Percentiles rank a stretch among this genome's conserved stretches.
Evolutionary conservation across 2,113 vertebrate species (phyloP).

Genomic region (Sorex araneus): DNA sequence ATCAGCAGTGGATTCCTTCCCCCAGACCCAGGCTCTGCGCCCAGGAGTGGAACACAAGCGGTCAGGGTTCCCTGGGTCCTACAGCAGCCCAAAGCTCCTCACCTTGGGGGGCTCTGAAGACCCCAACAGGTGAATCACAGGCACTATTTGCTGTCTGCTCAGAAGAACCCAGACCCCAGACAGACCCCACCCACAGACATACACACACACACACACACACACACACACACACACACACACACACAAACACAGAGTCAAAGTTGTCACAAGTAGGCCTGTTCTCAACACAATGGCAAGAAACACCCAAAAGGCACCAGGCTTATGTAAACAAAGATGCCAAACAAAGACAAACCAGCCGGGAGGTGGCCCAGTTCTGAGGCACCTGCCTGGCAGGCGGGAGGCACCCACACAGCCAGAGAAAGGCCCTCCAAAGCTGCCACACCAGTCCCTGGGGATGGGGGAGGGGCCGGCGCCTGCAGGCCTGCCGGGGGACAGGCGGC

Average conservation of each 20-base stretch:
- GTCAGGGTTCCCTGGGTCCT: neutral
- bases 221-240: neutral
- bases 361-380: no score
- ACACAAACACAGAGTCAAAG: neutral
- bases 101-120: neutral
- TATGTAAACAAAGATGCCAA: slow-evolving; percentile 55
- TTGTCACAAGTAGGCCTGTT: neutral
- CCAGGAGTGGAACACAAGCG: neutral
- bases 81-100: neutral
- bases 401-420: neutral
- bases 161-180: neutral
- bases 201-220: no score
- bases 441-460: no score
- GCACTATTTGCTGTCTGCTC: neutral
- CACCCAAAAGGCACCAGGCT: slow-evolving; percentile 13
- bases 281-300: neutral
- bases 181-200: neutral
- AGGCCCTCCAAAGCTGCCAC: neutral
- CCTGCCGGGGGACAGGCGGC: neutral
- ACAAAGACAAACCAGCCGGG: slow-evolving; percentile 19
- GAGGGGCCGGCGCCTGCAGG: neutral
- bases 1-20: neutral
- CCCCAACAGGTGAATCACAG: neutral
- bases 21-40: neutral
- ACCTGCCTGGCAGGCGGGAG: neutral